Conservation (phyloP, 1,140 invertebrate genomes). For the Papilio glaucus region DNA sequence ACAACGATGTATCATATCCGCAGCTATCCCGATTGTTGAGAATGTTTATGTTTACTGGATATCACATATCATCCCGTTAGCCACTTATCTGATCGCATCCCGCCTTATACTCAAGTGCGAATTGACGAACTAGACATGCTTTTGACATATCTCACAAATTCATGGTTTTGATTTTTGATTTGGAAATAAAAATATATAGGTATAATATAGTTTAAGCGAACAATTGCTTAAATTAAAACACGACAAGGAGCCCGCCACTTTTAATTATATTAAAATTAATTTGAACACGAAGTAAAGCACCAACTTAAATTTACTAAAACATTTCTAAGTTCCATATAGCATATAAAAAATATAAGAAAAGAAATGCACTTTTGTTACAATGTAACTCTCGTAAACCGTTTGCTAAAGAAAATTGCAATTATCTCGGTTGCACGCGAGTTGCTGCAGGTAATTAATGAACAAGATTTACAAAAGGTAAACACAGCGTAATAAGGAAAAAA, state of each 20-base stretch:
- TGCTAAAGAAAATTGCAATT: constrained; percentile 23
- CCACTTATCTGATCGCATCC: no score
- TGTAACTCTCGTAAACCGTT: constrained; percentile 15
- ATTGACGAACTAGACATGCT: no score
- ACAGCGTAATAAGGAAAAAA: not conserved
- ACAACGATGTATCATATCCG: no score
- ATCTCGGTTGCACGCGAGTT: constrained; percentile 19
- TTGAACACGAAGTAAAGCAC: not conserved
- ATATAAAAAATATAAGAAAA: constrained; percentile 2
- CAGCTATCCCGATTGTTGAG: no score
- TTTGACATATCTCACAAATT: no score
- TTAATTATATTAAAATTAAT: not conserved
- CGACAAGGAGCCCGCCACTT: not conserved
- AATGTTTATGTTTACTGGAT: no score
- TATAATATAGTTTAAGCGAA: not conserved
- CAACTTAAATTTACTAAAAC: not conserved
- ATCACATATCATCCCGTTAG: no score
- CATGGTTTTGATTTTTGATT: no score
- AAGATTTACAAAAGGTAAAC: constrained; percentile 13
- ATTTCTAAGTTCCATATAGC: not conserved
- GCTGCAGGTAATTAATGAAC: constrained; percentile 12
- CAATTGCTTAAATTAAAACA: not conserved
- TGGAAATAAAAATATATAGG: no score
- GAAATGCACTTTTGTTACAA: not conserved
- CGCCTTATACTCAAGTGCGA: no score